Conservation (phyloP, 1,140 invertebrate species). For the Belonocnema kinseyi region DNA sequence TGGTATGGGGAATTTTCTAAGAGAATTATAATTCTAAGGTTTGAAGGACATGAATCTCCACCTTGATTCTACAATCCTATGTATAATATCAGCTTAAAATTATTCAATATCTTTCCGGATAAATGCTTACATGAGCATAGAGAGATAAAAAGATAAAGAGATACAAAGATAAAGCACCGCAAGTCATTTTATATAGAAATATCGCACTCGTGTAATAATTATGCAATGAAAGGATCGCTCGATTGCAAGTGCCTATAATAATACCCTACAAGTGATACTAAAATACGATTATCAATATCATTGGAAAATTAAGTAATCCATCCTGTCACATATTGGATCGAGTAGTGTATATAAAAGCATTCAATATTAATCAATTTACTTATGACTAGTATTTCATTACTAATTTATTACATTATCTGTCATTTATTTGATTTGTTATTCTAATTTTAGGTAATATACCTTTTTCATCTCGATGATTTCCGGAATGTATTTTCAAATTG, state of each 20-base stretch:
- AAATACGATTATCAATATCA: slow-evolving; percentile 24
- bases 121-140: slow-evolving; percentile 14
- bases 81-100: background rate
- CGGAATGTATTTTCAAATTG: too few relatives aligned
- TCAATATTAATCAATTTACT: too few relatives aligned
- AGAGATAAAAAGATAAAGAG: slow-evolving; percentile 26
- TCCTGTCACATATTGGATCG: background rate
- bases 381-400: too few relatives aligned
- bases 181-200: slow-evolving; percentile 16
- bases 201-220: slow-evolving; percentile 16
- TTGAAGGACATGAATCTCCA: too few relatives aligned
- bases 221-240: slow-evolving; percentile 18
- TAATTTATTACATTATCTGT: too few relatives aligned
- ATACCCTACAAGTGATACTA: slow-evolving; percentile 22
- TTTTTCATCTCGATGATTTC: too few relatives aligned
- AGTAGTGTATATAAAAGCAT: too few relatives aligned
- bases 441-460: too few relatives aligned
- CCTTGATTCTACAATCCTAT: too few relatives aligned
- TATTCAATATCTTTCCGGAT: slow-evolving; percentile 13
- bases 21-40: too few relatives aligned
- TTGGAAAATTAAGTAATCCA: background rate
- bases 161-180: slow-evolving; percentile 17
- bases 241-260: slow-evolving; percentile 15
- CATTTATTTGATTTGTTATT: too few relatives aligned
- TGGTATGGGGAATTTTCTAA: too few relatives aligned